Evolutionary conservation across 2,888 invertebrate species (phyloP), one percentile per base, ranked within the genome.

Genomic region (Morpho deidamia): DNA sequence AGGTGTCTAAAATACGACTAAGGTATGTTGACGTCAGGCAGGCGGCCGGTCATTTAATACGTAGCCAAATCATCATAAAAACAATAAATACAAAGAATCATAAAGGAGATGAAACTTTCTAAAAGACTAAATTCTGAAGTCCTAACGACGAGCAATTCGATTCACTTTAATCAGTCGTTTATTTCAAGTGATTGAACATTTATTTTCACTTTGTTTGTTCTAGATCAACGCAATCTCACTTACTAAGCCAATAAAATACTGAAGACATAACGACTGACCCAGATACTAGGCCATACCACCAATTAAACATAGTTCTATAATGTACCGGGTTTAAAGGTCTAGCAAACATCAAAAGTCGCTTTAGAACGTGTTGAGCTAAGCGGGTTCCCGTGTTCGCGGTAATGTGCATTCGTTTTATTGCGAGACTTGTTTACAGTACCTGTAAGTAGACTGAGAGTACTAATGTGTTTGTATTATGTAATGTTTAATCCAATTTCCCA

Each of bases 351-450:
- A 66, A 68, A 69, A 67, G 63, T 63, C 64, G 65, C 63, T 70
- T 60, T 53, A 60, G 58, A 61, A 60, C 63, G 56, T 62, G 59
- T 61, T 53, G 59, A 56, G 66, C 63, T 71, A 72, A 76, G 75
- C 71, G 74, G 58, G 60, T 68, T 74, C 66, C 64, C 65, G 64
- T 75, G 76, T 76, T 57, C 47, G 48, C 58, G 52, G 50, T 49
- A 53, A 61, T 56, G 59, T 51, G 55, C 53, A 56, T 38, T 59
- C 52, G 56, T 39, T 59, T 59, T 51, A 59, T 59, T 59, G 54
- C 59, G 43, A 46, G 56, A 53, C 51, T 37, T 56, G 59, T 54
- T 59, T 45, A 56, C 56, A 56, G 51, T 56, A 51, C 51, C 51
- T 49, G 43, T 49, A 54, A 59, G 45, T 59, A 54, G 32, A 56